phyloP scores from a whole-genome alignment of 2,888 invertebrate genomes.

The Uropetala carovei region DNA sequence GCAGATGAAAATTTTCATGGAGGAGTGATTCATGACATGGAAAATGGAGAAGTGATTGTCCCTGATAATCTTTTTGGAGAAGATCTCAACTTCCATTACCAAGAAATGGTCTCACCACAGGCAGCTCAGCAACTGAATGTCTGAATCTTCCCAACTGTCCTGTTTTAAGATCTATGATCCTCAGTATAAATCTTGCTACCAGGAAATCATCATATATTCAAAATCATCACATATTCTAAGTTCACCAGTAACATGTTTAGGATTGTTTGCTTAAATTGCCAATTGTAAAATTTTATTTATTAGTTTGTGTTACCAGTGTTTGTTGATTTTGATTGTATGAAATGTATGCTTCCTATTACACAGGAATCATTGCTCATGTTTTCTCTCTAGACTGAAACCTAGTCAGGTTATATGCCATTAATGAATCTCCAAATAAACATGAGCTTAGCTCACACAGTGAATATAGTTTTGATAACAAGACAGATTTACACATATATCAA shows the following conservation, averaged over 20 bases:
- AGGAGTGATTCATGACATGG: slow-evolving; percentile 76
- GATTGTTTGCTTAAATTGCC: not conserved
- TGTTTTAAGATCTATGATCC: not conserved
- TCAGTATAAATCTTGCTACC: not conserved
- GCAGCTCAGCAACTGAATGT: slow-evolving; percentile 30
- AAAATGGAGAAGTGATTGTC: slow-evolving; percentile 76
- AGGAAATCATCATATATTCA: too few species aligned
- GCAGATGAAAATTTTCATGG: slow-evolving; percentile 77
- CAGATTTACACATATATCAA: slow-evolving; percentile 20
- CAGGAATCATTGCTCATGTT: slow-evolving; percentile 60
- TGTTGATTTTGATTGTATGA: slow-evolving; percentile 50
- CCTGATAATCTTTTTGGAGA: slow-evolving; percentile 72
- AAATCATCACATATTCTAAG: not conserved
- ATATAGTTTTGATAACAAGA: slow-evolving; percentile 61
- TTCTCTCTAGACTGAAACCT: slow-evolving; percentile 50
- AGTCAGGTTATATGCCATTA: not conserved
- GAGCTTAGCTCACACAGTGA: slow-evolving; percentile 48
- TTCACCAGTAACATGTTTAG: slow-evolving; percentile 14
- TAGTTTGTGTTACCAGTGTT: slow-evolving; percentile 50
- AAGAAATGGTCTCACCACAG: slow-evolving; percentile 66
- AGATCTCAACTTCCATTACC: slow-evolving; percentile 68
- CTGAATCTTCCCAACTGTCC: not conserved
- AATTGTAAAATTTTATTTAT: slow-evolving; percentile 18
- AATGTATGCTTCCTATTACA: slow-evolving; percentile 53
- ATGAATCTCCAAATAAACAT: not conserved